Conservation (phyloP, 2,113 vertebrate species). For the Alexandromys fortis region DNA sequence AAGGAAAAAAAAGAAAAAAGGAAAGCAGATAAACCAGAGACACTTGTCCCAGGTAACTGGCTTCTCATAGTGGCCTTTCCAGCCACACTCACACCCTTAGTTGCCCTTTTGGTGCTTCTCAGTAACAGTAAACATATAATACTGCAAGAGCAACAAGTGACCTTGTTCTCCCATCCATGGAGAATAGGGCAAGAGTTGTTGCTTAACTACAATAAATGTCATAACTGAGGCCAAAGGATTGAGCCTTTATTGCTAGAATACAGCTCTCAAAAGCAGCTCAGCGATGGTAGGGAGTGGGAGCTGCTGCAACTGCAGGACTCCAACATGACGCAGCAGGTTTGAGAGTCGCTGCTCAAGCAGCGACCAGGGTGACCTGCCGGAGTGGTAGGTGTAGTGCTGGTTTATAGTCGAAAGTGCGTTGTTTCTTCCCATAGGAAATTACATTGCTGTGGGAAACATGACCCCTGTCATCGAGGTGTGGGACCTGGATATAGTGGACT, state of each 20-base stretch:
- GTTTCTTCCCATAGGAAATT: slow-evolving; percentile 88
- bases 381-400: neutral
- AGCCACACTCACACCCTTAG: neutral
- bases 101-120: neutral
- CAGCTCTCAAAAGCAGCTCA: neutral
- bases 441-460: slow-evolving; percentile 96
- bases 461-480: slow-evolving; percentile 96
- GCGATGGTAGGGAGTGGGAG: neutral
- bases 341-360: neutral
- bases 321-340: neutral
- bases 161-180: neutral
- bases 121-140: neutral
- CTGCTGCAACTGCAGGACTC: neutral
- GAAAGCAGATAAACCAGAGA: neutral
- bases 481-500: slow-evolving; percentile 98
- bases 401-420: neutral
- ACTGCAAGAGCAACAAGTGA: too few species aligned
- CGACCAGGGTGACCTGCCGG: neutral
- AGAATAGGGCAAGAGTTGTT: too few species aligned
- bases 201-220: neutral
- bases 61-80: neutral
- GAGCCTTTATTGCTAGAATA: neutral
- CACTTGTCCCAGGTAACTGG: neutral
- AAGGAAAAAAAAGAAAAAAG: neutral
- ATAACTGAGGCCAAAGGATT: neutral